A percentile compares a stretch with the other conserved stretches of the same genome.
These are phyloP conservation scores for Cremastinae sp. DNA, from an alignment of 2,888 invertebrate species.

Conservation along the genomic window DNA sequence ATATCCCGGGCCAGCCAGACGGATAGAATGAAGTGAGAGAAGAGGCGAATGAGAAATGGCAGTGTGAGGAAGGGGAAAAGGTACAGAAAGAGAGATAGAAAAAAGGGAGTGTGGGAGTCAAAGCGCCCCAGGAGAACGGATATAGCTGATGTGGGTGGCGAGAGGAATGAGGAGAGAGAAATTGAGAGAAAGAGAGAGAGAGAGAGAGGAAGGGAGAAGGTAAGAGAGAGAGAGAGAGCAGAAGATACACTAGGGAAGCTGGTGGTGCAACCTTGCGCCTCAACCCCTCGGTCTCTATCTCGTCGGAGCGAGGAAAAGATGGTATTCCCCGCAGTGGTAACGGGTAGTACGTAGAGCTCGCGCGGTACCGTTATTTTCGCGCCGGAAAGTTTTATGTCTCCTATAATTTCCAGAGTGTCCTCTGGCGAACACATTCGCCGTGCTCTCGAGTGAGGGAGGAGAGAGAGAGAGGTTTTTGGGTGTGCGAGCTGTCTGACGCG, in stretches of 20 bases:
- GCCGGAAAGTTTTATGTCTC: slow-evolving; percentile 65
- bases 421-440: slow-evolving; percentile 57
- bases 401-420: slow-evolving; percentile 65
- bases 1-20: slow-evolving; percentile 40
- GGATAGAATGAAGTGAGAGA: slow-evolving; percentile 60
- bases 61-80: slow-evolving; percentile 10
- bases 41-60: slow-evolving; percentile 58
- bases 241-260: slow-evolving; percentile 29
- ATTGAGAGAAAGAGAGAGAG: slow-evolving; percentile 7
- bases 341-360: slow-evolving; percentile 9
- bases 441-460: slow-evolving; percentile 9
- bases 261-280: slow-evolving; percentile 24
- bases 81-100: slow-evolving; percentile 15
- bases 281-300: slow-evolving; percentile 3
- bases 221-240: not conserved
- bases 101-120: slow-evolving; percentile 42
- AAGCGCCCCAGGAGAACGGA: slow-evolving; percentile 38
- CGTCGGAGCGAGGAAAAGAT: slow-evolving; percentile 60
- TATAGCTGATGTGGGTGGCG: slow-evolving; percentile 39
- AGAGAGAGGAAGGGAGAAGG: slow-evolving; percentile 16
- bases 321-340: slow-evolving; percentile 60
- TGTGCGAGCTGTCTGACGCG: slow-evolving; percentile 40
- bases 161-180: slow-evolving; percentile 4
- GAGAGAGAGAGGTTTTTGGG: slow-evolving; percentile 52
- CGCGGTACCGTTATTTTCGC: slow-evolving; percentile 65